Evolutionary conservation across 2,888 invertebrate species (phyloP).

Genomic region (Sisyra nigra): DNA sequence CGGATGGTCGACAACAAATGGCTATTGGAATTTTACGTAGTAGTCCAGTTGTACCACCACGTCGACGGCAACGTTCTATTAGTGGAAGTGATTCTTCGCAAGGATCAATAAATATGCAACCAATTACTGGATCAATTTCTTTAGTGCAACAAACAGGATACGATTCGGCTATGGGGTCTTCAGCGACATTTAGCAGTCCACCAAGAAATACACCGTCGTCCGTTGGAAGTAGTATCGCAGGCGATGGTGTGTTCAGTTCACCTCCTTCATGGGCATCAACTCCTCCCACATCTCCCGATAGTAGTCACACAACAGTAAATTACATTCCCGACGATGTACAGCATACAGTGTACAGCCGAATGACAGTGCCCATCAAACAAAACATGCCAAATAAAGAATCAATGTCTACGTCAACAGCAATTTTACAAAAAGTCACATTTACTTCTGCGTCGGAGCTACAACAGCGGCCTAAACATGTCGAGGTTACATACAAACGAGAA

Average conservation of each 20-base stretch:
- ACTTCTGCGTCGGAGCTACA: slow-evolving; percentile 40
- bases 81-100: slow-evolving; percentile 34
- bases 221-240: slow-evolving; percentile 20
- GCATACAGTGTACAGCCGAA: slow-evolving; percentile 11
- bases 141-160: slow-evolving; percentile 22
- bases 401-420: slow-evolving; percentile 21
- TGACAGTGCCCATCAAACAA: slow-evolving; percentile 11
- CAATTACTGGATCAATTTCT: slow-evolving; percentile 26
- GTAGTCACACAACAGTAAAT: slow-evolving; percentile 31
- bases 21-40: slow-evolving; percentile 22
- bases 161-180: slow-evolving; percentile 51
- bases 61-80: slow-evolving; percentile 29
- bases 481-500: slow-evolving; percentile 18
- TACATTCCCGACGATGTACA: slow-evolving; percentile 32
- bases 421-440: slow-evolving; percentile 41
- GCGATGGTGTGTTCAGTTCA: slow-evolving; percentile 29
- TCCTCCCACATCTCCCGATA: slow-evolving; percentile 40
- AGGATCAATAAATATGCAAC: slow-evolving; percentile 16
- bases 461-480: slow-evolving; percentile 20
- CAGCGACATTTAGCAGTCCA: slow-evolving; percentile 35
- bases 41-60: slow-evolving; percentile 28
- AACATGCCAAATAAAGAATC: slow-evolving; percentile 18
- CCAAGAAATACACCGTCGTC: slow-evolving; percentile 29
- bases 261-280: slow-evolving; percentile 41
- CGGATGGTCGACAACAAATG: slow-evolving; percentile 22